phyloP scores from a whole-genome alignment of 2,888 invertebrate species.

The Anarsia innoxiella region DNA sequence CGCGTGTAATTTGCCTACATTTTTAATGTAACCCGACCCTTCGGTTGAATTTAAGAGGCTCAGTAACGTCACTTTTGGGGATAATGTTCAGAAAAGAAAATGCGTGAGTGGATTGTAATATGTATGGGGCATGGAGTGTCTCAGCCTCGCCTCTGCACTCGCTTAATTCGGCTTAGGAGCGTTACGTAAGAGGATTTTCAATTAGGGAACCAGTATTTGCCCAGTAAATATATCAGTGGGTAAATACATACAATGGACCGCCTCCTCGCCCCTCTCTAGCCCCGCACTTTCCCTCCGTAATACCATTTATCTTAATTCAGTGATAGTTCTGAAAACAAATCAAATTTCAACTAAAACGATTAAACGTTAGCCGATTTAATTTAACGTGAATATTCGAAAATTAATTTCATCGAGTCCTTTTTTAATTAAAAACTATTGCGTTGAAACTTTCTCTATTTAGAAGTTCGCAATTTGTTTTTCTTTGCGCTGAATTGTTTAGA shows the following conservation, averaged over 20 bases:
- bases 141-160: constrained; percentile 1
- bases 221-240: constrained; percentile 5
- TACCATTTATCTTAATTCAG: constrained; percentile 1
- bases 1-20: constrained; percentile 31
- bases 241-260: too few relatives aligned
- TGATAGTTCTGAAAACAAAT: constrained; percentile 1
- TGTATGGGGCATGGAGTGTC: constrained; percentile 12
- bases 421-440: too few relatives aligned
- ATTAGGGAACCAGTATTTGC: constrained; percentile 11
- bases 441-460: too few relatives aligned
- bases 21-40: constrained; percentile 35
- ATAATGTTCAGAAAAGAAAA: constrained; percentile 21
- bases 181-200: constrained; percentile 14
- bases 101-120: constrained; percentile 19
- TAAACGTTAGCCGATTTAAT: too few relatives aligned
- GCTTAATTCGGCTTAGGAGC: constrained; percentile 12
- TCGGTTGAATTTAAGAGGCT: constrained; percentile 22
- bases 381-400: too few relatives aligned
- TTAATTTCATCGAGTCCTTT: too few relatives aligned
- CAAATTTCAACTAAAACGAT: too few relatives aligned
- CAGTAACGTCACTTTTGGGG: constrained; percentile 21
- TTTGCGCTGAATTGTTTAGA: too few relatives aligned
- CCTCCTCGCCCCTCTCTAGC: too few relatives aligned
- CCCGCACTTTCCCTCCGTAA: neutral
- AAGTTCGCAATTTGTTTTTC: too few relatives aligned